Conservation (phyloP, 1,140 invertebrate species). For the Micrasema minimum region DNA sequence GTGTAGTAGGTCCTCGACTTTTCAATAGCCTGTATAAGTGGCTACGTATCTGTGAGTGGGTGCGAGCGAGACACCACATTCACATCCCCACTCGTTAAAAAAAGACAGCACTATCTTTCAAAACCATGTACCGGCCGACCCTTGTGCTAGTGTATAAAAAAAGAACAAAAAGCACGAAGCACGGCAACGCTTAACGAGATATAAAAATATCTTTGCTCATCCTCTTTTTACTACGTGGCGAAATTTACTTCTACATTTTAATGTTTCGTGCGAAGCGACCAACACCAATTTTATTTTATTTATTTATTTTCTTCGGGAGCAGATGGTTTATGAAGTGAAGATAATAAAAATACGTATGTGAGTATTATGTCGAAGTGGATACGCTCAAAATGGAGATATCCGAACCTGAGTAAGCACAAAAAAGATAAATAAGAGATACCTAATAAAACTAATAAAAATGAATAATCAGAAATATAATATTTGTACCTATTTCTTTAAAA, state of each 20-base stretch:
- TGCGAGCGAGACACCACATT: conserved; percentile 11
- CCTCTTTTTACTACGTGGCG: background rate
- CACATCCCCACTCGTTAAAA: background rate
- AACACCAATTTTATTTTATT: conserved; percentile 15
- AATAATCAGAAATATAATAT: background rate
- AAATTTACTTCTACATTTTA: background rate
- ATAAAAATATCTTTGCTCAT: background rate
- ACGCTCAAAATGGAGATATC: conserved; percentile 1
- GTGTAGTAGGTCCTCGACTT: conserved; percentile 13
- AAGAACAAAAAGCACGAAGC: background rate
- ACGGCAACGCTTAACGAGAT: too few species aligned
- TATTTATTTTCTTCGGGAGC: conserved; percentile 24
- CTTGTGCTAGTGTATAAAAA: background rate
- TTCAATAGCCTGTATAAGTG: conserved; percentile 17
- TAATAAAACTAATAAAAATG: background rate
- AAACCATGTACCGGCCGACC: conserved; percentile 15
- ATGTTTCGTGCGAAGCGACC: background rate
- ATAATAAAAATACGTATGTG: background rate
- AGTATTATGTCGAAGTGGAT: background rate
- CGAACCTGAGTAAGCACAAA: background rate
- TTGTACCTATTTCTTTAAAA: background rate
- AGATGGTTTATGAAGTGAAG: conserved; percentile 16
- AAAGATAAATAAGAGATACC: background rate
- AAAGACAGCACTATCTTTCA: conserved; percentile 3
- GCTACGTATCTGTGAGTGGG: conserved; percentile 16